A percentile compares a stretch with the other conserved stretches of the same genome.
Conservation (phyloP, 2,888 invertebrate genomes). For the Perizoma affinitatum region DNA sequence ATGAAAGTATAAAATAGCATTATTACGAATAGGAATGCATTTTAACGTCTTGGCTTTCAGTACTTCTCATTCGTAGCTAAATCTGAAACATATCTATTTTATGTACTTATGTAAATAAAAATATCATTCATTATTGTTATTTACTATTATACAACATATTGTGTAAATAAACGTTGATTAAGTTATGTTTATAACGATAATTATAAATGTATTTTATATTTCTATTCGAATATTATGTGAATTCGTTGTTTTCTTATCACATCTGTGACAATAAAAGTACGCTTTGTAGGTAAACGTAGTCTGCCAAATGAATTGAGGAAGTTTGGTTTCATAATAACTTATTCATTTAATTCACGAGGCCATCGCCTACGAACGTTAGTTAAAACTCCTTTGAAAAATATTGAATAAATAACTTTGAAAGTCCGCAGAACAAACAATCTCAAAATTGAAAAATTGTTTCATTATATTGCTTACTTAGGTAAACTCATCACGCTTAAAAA, state of each 20-base stretch:
- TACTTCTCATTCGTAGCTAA: constrained; percentile 43
- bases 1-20: neutral
- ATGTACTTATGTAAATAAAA: constrained; percentile 65
- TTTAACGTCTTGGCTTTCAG: constrained; percentile 7
- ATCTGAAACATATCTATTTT: constrained; percentile 79
- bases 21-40: neutral
- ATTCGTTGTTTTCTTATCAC: constrained; percentile 69
- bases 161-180: constrained; percentile 58
- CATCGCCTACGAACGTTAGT: constrained; percentile 12
- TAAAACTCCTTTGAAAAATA: too few species aligned
- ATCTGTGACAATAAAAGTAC: constrained; percentile 83
- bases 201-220: constrained; percentile 44
- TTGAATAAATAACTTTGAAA: too few species aligned
- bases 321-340: constrained; percentile 24
- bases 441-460: too few species aligned
- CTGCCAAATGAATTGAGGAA: constrained; percentile 63
- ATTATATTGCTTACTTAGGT: too few species aligned
- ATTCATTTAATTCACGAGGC: constrained; percentile 32
- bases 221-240: constrained; percentile 40
- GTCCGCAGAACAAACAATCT: too few species aligned
- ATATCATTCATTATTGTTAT: constrained; percentile 57
- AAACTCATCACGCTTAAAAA: too few species aligned
- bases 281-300: constrained; percentile 75
- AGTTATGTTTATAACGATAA: constrained; percentile 43
- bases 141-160: constrained; percentile 61